Evolutionary conservation across 2,888 invertebrate genomes (phyloP), one percentile per base, ranked within the genome.

Genomic region (Anarsia innoxiella): DNA sequence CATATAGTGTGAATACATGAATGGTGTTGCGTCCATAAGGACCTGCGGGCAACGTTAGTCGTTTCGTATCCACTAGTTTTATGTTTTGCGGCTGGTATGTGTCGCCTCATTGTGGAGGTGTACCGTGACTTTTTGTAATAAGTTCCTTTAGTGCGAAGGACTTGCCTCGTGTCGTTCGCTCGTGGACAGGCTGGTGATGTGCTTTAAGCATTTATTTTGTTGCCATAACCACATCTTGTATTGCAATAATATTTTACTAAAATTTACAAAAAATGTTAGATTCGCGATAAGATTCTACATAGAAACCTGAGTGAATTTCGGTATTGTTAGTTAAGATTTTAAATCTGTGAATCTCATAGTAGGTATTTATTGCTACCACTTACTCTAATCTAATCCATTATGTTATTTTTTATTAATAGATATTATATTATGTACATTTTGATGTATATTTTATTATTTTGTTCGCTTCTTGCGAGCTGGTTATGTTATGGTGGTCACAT

Each of bases 141-240:
- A 80, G 82, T 84, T 83, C 83, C 82, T 83, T 77, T 77, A 77
- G 78, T 79, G 79, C 78, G 76, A 66, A 73, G 73, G 78, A 76
- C 69, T 75, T 70, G 76, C 73, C 75, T 73, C 66, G 70, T 64
- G 75, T 72, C 74, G 64, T 69, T 69, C 70, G 77, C 73, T 66
- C 66, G 72, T 73, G 78, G 78, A 77, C 76, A 70, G 71, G 65
- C 77, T 75, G 82, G 82, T 80, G 83, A 80, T 82, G 83, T 85
- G 85, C 85, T 84, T 83, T 79, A 83, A 85, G 85, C 85, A 85
- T 85, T 85, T 85, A 83, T 84, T 84, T 82, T 79, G 85, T 86
- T 85, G 86, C 85, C 84, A 86, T 86, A 85, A 82, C 79, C 79
- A 80, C 82, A 82, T 70, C 72, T 72, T 80, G 68, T 77, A 80